A percentile compares a stretch with the other conserved stretches of the same genome.
Evolutionary conservation across 1,140 invertebrate species (phyloP).

Genomic region (Drosophila prosaltans): DNA sequence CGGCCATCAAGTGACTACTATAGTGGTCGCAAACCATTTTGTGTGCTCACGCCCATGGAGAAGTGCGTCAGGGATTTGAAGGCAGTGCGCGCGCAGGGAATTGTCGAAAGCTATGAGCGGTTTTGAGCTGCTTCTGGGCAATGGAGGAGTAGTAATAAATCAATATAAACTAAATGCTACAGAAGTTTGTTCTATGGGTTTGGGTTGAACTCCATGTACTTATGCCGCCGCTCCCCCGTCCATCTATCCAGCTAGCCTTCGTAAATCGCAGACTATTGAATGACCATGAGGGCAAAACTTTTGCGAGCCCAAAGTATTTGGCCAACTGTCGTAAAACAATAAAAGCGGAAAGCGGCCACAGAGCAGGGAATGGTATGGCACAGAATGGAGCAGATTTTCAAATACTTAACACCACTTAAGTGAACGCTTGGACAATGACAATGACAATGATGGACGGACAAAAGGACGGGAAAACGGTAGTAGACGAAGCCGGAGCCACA

Average conservation of each 20-base stretch:
- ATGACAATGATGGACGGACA: constrained; percentile 29
- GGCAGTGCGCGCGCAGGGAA: constrained; percentile 48
- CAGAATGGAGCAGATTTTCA: constrained; percentile 66
- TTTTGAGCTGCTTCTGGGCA: constrained; percentile 32
- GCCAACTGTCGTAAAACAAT: constrained; percentile 80
- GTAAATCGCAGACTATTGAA: constrained; percentile 80
- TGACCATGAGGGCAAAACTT: constrained; percentile 76
- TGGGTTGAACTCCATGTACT: constrained; percentile 14
- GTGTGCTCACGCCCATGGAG: constrained; percentile 66
- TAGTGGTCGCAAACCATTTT: constrained; percentile 65
- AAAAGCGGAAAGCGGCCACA: constrained; percentile 64
- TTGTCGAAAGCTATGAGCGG: constrained; percentile 61
- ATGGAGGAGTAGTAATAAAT: constrained; percentile 54
- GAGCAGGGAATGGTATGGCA: constrained; percentile 28
- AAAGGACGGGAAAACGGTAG: background rate
- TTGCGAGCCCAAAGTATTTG: constrained; percentile 71
- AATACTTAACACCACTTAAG: constrained; percentile 79
- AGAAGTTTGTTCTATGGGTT: constrained; percentile 43
- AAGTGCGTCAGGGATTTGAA: constrained; percentile 56
- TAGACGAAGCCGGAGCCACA: too few relatives aligned
- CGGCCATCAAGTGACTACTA: constrained; percentile 59
- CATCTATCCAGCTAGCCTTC: constrained; percentile 20
- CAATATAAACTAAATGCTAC: constrained; percentile 68
- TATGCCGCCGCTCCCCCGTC: background rate
- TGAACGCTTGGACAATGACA: constrained; percentile 73